Base-by-base conservation (phyloP, 2,888 invertebrate genomes). In the Eurytoma californica region DNA sequence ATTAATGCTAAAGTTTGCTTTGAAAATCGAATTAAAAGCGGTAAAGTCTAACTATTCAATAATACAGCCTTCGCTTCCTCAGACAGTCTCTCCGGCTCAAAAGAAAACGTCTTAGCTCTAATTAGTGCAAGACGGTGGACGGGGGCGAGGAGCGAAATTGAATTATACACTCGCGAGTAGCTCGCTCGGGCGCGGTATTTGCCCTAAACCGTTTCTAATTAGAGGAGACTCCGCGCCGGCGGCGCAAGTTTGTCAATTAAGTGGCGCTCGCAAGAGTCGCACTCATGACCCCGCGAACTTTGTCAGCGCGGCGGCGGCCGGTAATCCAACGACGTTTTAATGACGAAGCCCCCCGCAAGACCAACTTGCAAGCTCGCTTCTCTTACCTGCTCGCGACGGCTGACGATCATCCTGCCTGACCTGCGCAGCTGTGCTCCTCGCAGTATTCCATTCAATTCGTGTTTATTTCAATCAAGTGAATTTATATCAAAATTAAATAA, bases 231-330 rank as follows among this genome's bases (percentile, higher is more conserved):
- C 30, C n/a, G 3, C 18, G 3, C 18, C 66, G 63, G 58, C 12
- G 63, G n/a, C 47, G 60, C 47, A 78, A 81, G 72, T 81, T 81
- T 76, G 78, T 78, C 75, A 81, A 81, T 81, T 79, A 79, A 79
- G 73, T 79, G 63, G 65, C 67, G 69, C 70, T 77, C 61, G 72
- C 53, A 58, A 55, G 75, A 72, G 75, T 57, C 69, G 47, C 61
- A 66, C 39, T 39, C 67, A 63, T 63, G 69, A 75, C 55, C 69
- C 39, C 53, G 61, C 70, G 61, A 67, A 76, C 66, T 75, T 76
- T 80, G 75, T 72, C 58, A 53, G 68, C 60, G 63, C 12, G 47
- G 18, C n/a, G 7, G 63, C 39, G 63, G 18, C 39, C 72, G 55
- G 13, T 73, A 68, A 67, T 63, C 53, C 67, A 49, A 20, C 53